Evolutionary conservation across 2,797 vertebrate species (phyloP).

Genomic region (Hafferia zeledoni): DNA sequence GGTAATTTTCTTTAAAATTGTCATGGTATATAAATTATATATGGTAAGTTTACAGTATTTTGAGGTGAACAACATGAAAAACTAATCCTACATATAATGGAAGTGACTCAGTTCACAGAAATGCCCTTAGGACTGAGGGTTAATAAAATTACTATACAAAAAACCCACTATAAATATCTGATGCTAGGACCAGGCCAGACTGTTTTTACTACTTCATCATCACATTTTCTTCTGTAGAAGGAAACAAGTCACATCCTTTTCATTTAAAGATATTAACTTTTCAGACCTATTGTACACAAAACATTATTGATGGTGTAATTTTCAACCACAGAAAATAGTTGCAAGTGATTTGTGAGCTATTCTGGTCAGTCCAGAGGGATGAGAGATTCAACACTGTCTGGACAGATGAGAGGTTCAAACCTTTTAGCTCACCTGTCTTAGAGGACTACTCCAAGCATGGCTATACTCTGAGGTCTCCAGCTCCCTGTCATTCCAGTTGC

Average conservation of each 20-base stretch:
- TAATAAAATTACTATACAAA: neutral
- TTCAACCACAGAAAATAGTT: neutral
- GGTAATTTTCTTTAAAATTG: neutral
- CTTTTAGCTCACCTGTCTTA: neutral
- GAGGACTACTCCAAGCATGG: neutral
- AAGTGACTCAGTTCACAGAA: neutral
- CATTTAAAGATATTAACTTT: neutral
- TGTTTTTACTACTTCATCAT: neutral
- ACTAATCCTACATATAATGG: neutral
- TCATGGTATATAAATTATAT: neutral
- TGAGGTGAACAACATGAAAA: neutral
- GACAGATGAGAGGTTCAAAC: neutral
- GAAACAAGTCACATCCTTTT: neutral
- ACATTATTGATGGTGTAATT: neutral
- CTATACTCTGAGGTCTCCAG: neutral
- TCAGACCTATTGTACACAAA: neutral
- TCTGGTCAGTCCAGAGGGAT: neutral
- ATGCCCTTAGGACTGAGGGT: neutral
- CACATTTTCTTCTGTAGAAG: neutral
- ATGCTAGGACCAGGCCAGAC: neutral
- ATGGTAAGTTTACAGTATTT: neutral
- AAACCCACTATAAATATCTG: neutral
- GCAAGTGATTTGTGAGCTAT: neutral
- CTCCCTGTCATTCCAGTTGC: neutral
- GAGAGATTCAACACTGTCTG: fast-evolving